phyloP scores from a whole-genome alignment of 2,888 invertebrate genomes.

The Torymus tubicola region DNA sequence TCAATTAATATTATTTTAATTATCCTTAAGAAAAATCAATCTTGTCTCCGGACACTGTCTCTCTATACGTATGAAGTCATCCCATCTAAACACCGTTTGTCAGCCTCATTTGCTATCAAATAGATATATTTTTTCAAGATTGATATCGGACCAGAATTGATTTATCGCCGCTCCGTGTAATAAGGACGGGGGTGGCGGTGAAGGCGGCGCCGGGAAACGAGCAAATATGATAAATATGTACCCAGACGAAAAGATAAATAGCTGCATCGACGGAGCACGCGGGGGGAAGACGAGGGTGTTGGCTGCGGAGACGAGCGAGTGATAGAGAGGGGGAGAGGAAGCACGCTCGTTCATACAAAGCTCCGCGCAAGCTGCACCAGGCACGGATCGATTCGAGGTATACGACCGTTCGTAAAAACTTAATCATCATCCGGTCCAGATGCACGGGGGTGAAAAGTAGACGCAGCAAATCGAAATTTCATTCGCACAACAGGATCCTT shows the following conservation, averaged over 20 bases:
- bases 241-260: constrained; percentile 34
- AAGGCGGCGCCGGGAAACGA: not conserved
- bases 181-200: not conserved
- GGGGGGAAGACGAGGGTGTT: constrained; percentile 7
- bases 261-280: not conserved
- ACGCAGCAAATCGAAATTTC: constrained; percentile 2
- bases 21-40: too few species aligned
- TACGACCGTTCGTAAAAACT: constrained; percentile 24
- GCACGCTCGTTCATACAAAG: constrained; percentile 16
- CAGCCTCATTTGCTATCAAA: not conserved
- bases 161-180: not conserved
- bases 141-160: constrained; percentile 32
- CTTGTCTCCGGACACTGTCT: too few species aligned
- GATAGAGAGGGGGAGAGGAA: not conserved
- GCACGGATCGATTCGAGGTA: not conserved
- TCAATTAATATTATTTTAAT: too few species aligned
- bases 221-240: constrained; percentile 32
- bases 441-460: not conserved
- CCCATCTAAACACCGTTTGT: too few species aligned
- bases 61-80: too few species aligned
- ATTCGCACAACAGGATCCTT: constrained; percentile 9
- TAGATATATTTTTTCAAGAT: constrained; percentile 22
- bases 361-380: not conserved
- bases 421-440: constrained; percentile 7
- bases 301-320: not conserved